A percentile compares a stretch with the other conserved stretches of the same genome.
Evolutionary conservation across 1,140 invertebrate species (phyloP).

Genomic region (Cyphomyrmex costatus): DNA sequence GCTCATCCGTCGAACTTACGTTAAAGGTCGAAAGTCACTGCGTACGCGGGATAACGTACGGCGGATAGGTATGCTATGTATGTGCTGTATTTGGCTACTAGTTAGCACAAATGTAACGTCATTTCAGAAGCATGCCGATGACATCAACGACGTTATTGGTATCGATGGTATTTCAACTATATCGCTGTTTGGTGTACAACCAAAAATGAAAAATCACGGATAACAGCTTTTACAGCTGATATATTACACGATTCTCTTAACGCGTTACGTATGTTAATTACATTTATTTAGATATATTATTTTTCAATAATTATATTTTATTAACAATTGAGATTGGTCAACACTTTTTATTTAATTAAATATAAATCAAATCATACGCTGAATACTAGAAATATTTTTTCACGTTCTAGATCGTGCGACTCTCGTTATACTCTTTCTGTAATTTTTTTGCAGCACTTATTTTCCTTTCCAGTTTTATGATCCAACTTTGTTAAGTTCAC

Average conservation of each 20-base stretch:
- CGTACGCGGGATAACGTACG: conserved; percentile 13
- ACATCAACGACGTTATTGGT: conserved; percentile 51
- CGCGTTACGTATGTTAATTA: neutral
- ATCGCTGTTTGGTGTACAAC: neutral
- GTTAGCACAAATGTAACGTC: conserved; percentile 60
- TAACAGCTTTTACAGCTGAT: neutral
- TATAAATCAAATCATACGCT: neutral
- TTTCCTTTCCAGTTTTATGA: neutral
- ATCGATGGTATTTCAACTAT: conserved; percentile 31
- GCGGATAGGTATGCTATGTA: conserved; percentile 32
- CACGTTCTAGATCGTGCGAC: neutral
- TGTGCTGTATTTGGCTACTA: conserved; percentile 37
- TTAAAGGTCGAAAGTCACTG: conserved; percentile 52
- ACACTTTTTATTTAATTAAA: neutral
- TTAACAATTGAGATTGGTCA: neutral
- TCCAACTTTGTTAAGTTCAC: conserved; percentile 1
- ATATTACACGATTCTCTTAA: neutral
- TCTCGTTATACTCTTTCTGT: neutral
- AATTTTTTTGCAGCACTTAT: conserved; percentile 10
- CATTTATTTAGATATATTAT: neutral
- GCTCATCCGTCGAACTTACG: conserved; percentile 51
- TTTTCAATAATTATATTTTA: neutral
- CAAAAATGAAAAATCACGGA: conserved; percentile 29
- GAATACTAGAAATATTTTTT: neutral
- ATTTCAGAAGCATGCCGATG: conserved; percentile 52